Percentiles rank a stretch among this genome's conserved stretches.
Conservation (phyloP, 1,140 invertebrate species). For the Drosophila eugracilis region DNA sequence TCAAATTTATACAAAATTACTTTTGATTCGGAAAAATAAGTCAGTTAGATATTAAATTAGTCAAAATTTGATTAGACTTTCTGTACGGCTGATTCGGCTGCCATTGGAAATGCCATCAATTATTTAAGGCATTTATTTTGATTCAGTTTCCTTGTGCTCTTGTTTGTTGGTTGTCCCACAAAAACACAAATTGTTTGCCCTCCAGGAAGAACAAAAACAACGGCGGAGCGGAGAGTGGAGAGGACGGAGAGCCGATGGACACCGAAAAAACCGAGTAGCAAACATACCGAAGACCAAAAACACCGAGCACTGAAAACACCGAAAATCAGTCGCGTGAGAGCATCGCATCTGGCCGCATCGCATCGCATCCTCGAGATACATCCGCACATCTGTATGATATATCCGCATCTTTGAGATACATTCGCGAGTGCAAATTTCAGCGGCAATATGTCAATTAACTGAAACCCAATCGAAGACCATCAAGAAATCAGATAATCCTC, state of each 20-base stretch:
- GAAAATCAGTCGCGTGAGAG: conserved; percentile 66
- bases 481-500: conserved; percentile 1
- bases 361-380: conserved; percentile 37
- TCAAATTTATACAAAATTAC: conserved; percentile 23
- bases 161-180: conserved; percentile 63
- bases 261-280: conserved; percentile 22
- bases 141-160: conserved; percentile 44
- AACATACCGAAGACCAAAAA: conserved; percentile 31
- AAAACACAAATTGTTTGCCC: conserved; percentile 71
- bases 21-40: neutral
- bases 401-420: conserved; percentile 22
- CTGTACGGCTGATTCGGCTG: neutral
- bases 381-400: conserved; percentile 25
- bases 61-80: conserved; percentile 17
- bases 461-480: conserved; percentile 6
- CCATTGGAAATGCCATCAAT: conserved; percentile 64
- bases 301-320: conserved; percentile 29
- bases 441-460: conserved; percentile 45
- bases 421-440: conserved; percentile 50
- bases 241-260: conserved; percentile 31
- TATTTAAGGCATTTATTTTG: conserved; percentile 76
- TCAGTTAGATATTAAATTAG: conserved; percentile 5
- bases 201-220: conserved; percentile 65
- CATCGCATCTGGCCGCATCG: conserved; percentile 64
- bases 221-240: conserved; percentile 24